These are phyloP conservation scores for Sarcophaga variegata DNA, from an alignment of 2,888 invertebrate genomes.

Conservation along the genomic window DNA sequence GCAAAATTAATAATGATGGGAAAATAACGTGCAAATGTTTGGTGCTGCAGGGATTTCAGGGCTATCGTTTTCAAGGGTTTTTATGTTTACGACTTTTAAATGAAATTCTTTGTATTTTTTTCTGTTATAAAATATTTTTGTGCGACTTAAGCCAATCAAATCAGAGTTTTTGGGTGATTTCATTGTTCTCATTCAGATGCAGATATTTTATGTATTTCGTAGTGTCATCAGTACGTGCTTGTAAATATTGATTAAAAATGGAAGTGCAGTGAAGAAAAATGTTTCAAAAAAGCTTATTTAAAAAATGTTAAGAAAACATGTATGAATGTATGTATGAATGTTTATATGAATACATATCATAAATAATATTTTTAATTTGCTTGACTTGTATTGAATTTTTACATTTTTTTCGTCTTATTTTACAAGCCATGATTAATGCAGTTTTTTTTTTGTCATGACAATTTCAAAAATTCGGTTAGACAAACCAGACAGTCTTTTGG, in stretches of 20 bases:
- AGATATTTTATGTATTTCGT: background rate
- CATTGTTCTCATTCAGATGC: background rate
- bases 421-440: constrained; percentile 44
- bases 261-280: background rate
- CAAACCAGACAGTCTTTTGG: constrained; percentile 32
- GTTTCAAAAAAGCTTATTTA: background rate
- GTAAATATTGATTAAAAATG: constrained; percentile 30
- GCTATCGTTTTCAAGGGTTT: too few relatives aligned
- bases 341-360: too few relatives aligned
- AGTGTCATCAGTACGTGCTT: constrained; percentile 27
- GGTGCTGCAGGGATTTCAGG: too few relatives aligned
- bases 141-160: background rate
- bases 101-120: too few relatives aligned
- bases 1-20: too few relatives aligned
- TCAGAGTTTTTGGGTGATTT: background rate
- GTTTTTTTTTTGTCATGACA: background rate
- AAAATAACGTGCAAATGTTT: too few relatives aligned
- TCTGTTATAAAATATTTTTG: too few relatives aligned
- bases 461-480: constrained; percentile 25
- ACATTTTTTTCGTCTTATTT: background rate
- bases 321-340: background rate
- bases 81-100: too few relatives aligned
- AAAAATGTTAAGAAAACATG: background rate
- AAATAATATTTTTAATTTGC: background rate
- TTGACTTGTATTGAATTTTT: constrained; percentile 24